A percentile compares a stretch with the other conserved stretches of the same genome.
phyloP scores from a whole-genome alignment of 2,888 invertebrate species.

The Synergus laeviventris region DNA sequence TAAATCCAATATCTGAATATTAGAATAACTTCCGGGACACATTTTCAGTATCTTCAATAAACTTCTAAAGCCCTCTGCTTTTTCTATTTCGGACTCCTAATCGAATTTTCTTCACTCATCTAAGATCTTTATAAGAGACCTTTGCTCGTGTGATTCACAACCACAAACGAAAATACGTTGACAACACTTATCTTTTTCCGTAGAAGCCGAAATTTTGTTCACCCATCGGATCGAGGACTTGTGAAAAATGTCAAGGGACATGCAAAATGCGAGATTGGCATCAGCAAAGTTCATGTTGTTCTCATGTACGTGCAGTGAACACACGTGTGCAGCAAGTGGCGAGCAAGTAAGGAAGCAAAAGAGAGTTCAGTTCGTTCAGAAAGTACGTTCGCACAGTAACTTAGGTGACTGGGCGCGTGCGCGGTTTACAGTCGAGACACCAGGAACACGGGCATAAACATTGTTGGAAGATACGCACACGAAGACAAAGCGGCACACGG shows the following conservation, averaged over 20 bases:
- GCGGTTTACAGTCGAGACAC: conserved; percentile 68
- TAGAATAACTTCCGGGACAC: too few relatives aligned
- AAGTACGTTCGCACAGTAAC: conserved; percentile 44
- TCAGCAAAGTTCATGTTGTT: not conserved
- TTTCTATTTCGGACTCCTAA: too few relatives aligned
- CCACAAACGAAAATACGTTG: too few relatives aligned
- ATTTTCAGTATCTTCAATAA: too few relatives aligned
- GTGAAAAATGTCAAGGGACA: conserved; percentile 1
- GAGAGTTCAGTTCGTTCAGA: conserved; percentile 58
- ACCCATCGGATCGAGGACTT: not conserved
- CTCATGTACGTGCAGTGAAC: conserved; percentile 44
- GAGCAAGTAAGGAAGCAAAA: conserved; percentile 43
- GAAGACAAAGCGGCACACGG: conserved; percentile 58
- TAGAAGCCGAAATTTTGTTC: not conserved
- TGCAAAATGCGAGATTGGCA: conserved; percentile 11
- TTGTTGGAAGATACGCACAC: conserved; percentile 68
- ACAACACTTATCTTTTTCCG: not conserved
- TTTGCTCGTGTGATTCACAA: too few relatives aligned
- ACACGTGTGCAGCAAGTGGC: conserved; percentile 49
- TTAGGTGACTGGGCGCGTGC: conserved; percentile 63
- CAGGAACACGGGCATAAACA: conserved; percentile 73
- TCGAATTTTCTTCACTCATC: too few relatives aligned
- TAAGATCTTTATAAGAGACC: too few relatives aligned
- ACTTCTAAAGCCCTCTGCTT: too few relatives aligned
- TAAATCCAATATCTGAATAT: too few relatives aligned